phyloP scores from a whole-genome alignment of 2,888 invertebrate species.

The Cecidostiba fungosa region DNA sequence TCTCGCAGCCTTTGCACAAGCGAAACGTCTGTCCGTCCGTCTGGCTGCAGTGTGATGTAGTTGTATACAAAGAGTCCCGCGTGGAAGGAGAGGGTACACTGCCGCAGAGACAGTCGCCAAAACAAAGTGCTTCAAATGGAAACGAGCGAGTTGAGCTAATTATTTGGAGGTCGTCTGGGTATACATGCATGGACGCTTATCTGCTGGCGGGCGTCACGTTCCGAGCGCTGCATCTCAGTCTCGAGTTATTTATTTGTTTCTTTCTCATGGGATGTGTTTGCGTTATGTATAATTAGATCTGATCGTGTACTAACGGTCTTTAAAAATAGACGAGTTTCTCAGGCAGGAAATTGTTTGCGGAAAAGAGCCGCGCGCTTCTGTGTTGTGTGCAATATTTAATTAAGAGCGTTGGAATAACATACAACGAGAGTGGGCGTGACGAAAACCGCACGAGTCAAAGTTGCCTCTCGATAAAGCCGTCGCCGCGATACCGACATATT shows the following conservation, averaged over 20 bases:
- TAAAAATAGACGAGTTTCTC: neutral
- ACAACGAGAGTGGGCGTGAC: neutral
- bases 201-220: neutral
- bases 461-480: constrained; percentile 19
- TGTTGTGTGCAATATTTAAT: no score
- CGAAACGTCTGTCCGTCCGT: no score
- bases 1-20: constrained; percentile 19
- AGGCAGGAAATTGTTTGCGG: neutral
- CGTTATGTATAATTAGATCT: neutral
- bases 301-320: neutral
- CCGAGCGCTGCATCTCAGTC: neutral
- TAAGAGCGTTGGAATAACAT: no score
- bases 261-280: neutral
- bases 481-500: neutral
- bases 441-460: constrained; percentile 14
- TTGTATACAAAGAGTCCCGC: neutral
- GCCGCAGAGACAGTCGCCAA: neutral
- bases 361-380: no score
- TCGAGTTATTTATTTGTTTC: neutral
- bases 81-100: neutral
- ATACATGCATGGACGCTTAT: constrained; percentile 6
- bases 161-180: constrained; percentile 27
- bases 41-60: neutral
- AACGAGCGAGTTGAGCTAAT: constrained; percentile 26
- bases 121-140: constrained; percentile 24